Evolutionary conservation across 2,888 invertebrate species (phyloP).

Genomic region (Drosophila tanythrix): DNA sequence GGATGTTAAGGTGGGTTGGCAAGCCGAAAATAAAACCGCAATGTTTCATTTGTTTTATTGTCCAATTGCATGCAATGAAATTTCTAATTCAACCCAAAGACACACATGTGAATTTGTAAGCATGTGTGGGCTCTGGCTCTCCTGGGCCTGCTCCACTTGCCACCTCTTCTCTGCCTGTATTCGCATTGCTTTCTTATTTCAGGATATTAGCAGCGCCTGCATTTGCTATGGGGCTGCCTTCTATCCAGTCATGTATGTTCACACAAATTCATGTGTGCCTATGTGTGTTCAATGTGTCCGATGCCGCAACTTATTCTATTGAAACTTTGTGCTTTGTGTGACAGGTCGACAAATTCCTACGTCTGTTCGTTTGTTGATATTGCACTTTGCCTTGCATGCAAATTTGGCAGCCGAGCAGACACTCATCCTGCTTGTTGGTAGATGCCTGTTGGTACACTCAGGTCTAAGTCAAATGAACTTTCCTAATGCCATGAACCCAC

Average conservation of each 20-base stretch:
- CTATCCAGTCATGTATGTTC: background rate
- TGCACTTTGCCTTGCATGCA: constrained; percentile 78
- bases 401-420: constrained; percentile 51
- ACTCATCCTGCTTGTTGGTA: background rate
- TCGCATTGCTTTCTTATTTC: constrained; percentile 45
- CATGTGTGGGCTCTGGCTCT: background rate
- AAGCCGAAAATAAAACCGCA: constrained; percentile 60
- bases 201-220: constrained; percentile 40
- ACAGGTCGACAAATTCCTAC: constrained; percentile 68
- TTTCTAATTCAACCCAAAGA: constrained; percentile 41
- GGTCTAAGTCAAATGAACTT: constrained; percentile 71
- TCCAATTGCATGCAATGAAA: constrained; percentile 76
- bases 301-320: constrained; percentile 49
- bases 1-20: constrained; percentile 45
- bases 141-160: constrained; percentile 28
- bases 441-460: background rate
- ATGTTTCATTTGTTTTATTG: constrained; percentile 76
- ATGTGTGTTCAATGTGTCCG: constrained; percentile 31
- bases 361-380: constrained; percentile 68
- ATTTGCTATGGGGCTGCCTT: constrained; percentile 4
- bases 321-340: constrained; percentile 66
- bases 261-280: background rate
- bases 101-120: background rate
- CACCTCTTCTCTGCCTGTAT: constrained; percentile 23
- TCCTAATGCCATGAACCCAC: constrained; percentile 59